Percentiles rank a stretch among this genome's conserved stretches.
Conservation (phyloP, 2,888 invertebrate genomes). For the Bombylius discolor region DNA sequence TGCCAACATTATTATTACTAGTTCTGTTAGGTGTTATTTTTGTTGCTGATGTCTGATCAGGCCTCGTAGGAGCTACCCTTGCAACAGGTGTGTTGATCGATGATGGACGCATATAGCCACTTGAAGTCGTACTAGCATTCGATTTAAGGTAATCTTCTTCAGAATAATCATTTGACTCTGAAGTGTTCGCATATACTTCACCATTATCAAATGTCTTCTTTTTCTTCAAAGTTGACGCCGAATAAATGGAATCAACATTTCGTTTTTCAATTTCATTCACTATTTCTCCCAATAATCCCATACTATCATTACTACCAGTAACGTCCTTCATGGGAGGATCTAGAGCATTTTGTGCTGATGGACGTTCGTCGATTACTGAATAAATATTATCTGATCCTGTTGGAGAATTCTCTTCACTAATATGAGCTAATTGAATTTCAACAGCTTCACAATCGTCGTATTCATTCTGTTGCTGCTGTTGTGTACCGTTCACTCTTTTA, state of each 20-base stretch:
- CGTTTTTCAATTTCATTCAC: constrained; percentile 76
- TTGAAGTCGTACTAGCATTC: constrained; percentile 50
- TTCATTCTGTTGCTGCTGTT: constrained; percentile 38
- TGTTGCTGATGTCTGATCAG: constrained; percentile 22
- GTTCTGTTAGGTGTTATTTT: not conserved
- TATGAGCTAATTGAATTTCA: constrained; percentile 45
- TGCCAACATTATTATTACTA: constrained; percentile 1
- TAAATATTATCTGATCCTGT: constrained; percentile 62
- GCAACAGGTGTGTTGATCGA: constrained; percentile 52
- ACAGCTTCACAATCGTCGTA: constrained; percentile 68
- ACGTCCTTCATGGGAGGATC: constrained; percentile 34
- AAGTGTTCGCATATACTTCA: constrained; percentile 49
- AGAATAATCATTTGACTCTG: constrained; percentile 42
- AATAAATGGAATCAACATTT: constrained; percentile 78
- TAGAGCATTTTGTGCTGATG: constrained; percentile 39
- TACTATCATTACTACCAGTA: constrained; percentile 50
- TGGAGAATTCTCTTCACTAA: constrained; percentile 46
- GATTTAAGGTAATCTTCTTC: constrained; percentile 50
- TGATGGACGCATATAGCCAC: constrained; percentile 60
- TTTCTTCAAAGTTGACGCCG: constrained; percentile 55
- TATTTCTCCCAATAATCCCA: constrained; percentile 73
- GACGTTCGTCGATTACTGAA: constrained; percentile 72
- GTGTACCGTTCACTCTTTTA: constrained; percentile 9
- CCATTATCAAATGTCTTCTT: constrained; percentile 36
- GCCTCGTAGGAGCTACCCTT: constrained; percentile 33